Conservation (phyloP, 1,140 invertebrate genomes). For the Zaprionus lachaisei region DNA sequence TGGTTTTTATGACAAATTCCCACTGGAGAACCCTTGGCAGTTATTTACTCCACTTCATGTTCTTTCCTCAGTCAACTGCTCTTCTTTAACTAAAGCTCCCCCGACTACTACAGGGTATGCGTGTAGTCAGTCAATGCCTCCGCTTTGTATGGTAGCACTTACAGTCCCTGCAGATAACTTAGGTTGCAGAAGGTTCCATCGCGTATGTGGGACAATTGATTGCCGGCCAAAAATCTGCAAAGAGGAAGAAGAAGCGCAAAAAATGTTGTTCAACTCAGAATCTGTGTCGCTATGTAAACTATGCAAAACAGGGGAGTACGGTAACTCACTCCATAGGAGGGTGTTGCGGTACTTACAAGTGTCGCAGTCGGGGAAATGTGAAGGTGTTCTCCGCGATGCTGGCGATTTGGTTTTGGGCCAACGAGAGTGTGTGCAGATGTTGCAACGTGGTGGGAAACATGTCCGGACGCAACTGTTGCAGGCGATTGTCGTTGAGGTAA, state of each 20-base stretch:
- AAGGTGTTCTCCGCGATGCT: constrained; percentile 73
- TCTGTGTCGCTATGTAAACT: constrained; percentile 10
- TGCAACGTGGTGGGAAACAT: constrained; percentile 68
- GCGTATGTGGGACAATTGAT: constrained; percentile 71
- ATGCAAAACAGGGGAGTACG: background rate
- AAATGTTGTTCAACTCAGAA: constrained; percentile 22
- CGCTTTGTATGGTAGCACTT: constrained; percentile 52
- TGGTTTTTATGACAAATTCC: no score
- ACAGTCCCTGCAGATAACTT: constrained; percentile 80
- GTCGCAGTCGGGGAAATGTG: constrained; percentile 60
- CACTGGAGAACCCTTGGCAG: no score
- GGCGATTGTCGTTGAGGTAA: constrained; percentile 74
- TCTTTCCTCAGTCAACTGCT: no score
- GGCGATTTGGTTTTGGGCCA: constrained; percentile 82
- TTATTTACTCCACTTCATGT: no score
- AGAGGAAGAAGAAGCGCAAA: constrained; percentile 3
- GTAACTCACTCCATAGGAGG: background rate
- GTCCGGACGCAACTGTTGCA: constrained; percentile 49
- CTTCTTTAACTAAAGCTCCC: background rate
- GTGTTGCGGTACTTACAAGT: constrained; percentile 72
- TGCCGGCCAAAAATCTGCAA: constrained; percentile 84
- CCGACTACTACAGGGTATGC: constrained; percentile 6
- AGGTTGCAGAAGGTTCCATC: constrained; percentile 81
- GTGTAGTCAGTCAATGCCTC: background rate
- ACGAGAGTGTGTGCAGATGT: constrained; percentile 77